Conservation (phyloP, 2,797 vertebrate species). For the Manis pentadactyla region DNA sequence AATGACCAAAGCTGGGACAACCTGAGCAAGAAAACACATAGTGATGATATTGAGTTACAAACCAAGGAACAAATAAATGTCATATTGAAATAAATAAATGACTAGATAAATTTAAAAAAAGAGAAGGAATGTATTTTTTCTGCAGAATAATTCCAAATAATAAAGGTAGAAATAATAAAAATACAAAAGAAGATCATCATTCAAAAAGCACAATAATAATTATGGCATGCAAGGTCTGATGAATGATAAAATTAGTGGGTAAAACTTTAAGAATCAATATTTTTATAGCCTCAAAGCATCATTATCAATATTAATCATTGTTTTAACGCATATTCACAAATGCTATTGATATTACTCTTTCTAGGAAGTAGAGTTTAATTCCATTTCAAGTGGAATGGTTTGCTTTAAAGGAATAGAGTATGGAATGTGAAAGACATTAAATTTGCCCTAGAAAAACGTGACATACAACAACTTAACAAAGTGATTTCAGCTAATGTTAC, state of each 20-base stretch:
- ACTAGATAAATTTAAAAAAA: neutral
- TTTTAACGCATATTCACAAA: neutral
- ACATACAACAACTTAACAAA: neutral
- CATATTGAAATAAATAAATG: neutral
- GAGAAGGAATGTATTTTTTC: neutral
- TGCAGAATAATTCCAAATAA: neutral
- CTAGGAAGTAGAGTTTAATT: neutral
- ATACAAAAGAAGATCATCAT: neutral
- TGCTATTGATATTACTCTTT: neutral
- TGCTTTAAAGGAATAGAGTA: neutral
- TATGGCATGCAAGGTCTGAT: neutral
- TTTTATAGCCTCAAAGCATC: neutral
- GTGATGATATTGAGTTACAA: neutral
- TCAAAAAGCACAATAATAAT: neutral
- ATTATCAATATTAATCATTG: neutral
- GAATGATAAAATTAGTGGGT: neutral
- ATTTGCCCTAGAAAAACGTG: neutral
- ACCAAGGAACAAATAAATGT: neutral
- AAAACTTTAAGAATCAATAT: neutral
- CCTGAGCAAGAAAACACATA: neutral
- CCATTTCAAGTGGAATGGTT: neutral
- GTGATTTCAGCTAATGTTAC: neutral
- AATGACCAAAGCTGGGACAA: neutral
- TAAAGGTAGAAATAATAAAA: neutral
- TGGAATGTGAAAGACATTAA: neutral